A percentile compares a stretch with the other conserved stretches of the same genome.
phyloP scores from a whole-genome alignment of 2,888 invertebrate species.

The Pandemis cinnamomeana region DNA sequence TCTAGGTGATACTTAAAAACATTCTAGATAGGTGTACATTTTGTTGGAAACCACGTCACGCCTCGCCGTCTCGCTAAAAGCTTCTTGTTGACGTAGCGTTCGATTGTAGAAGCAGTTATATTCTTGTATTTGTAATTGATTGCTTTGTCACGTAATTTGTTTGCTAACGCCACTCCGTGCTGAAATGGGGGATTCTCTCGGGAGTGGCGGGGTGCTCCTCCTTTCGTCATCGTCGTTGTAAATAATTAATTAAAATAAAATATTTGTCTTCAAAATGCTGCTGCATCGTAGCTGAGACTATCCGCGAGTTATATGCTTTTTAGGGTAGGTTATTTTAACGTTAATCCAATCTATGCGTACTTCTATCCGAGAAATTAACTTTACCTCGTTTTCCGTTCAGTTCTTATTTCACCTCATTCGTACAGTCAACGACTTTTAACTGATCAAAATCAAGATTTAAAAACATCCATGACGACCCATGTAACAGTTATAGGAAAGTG shows the following conservation, averaged over 20 bases:
- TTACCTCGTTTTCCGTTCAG: no score
- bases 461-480: no score
- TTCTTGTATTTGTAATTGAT: slow-evolving; percentile 83
- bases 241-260: slow-evolving; percentile 72
- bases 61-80: slow-evolving; percentile 76
- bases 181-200: slow-evolving; percentile 69
- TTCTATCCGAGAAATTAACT: no score
- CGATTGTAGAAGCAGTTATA: slow-evolving; percentile 76
- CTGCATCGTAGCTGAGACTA: background rate
- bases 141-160: slow-evolving; percentile 85
- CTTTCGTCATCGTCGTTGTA: slow-evolving; percentile 74
- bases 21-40: slow-evolving; percentile 64
- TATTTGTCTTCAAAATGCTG: background rate
- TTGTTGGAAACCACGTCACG: slow-evolving; percentile 68
- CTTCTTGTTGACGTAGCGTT: slow-evolving; percentile 83
- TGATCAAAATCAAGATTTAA: no score
- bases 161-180: slow-evolving; percentile 69
- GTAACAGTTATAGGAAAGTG: no score
- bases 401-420: no score
- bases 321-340: background rate
- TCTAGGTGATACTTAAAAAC: slow-evolving; percentile 55
- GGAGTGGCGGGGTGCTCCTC: slow-evolving; percentile 67
- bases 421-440: no score
- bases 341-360: no score
- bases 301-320: background rate